These are phyloP conservation scores for Microcebus ravelobensis DNA, from an alignment of 2,113 vertebrate genomes.

Conservation along the genomic window DNA sequence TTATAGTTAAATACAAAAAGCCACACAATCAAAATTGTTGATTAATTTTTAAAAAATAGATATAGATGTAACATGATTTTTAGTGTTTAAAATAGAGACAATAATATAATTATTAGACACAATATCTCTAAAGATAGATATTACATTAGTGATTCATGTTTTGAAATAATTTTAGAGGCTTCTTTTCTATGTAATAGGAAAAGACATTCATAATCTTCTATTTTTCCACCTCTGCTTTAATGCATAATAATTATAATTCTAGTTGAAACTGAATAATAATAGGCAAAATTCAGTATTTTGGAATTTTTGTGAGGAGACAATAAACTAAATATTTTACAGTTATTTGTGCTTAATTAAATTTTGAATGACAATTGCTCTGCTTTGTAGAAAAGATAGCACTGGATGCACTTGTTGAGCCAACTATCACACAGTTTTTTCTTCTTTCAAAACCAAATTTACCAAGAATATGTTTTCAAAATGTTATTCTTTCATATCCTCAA, in stretches of 20 bases:
- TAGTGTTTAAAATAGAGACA: neutral
- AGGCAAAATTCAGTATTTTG: neutral
- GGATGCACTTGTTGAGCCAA: neutral
- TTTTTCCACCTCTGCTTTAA: neutral
- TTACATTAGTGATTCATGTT: neutral
- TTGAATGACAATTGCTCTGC: neutral
- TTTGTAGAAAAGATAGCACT: neutral
- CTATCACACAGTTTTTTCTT: neutral
- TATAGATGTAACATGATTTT: slow-evolving; percentile 30
- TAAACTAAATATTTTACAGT: neutral
- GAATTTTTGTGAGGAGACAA: neutral
- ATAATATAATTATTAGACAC: neutral
- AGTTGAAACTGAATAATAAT: slow-evolving; percentile 16
- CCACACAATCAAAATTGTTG: neutral
- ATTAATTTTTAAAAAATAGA: slow-evolving; percentile 1
- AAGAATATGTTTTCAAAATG: slow-evolving; percentile 6
- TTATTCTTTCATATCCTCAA: neutral
- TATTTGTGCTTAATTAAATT: neutral
- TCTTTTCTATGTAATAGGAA: neutral
- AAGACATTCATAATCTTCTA: neutral
- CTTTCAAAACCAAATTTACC: neutral
- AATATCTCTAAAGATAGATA: neutral
- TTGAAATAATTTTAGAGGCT: slow-evolving; percentile 18
- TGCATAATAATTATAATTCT: neutral
- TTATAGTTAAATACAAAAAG: neutral